Percentiles rank a stretch among this genome's conserved stretches.
Evolutionary conservation across 1,140 invertebrate genomes (phyloP).

Genomic region (Parasteatoda tepidariorum): DNA sequence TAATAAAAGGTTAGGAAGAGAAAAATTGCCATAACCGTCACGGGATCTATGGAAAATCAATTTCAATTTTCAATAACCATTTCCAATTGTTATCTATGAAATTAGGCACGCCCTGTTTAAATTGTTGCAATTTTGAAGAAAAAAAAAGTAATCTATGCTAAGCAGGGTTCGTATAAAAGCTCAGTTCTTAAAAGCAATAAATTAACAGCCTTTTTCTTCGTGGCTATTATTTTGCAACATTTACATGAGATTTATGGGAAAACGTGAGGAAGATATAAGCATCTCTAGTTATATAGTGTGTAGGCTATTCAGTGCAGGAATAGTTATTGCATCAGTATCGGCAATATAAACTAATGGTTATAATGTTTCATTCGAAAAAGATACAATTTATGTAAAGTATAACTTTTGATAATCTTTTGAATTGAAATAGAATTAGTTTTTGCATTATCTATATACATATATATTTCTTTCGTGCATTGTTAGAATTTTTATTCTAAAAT

Average conservation of each 20-base stretch:
- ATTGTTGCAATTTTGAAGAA: neutral
- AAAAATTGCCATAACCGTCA: too few species aligned
- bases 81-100: neutral
- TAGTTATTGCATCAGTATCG: conserved; percentile 7
- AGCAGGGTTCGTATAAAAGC: conserved; percentile 31
- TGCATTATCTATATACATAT: too few species aligned
- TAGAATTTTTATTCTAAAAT: too few species aligned
- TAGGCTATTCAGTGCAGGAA: neutral
- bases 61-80: neutral
- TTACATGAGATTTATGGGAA: conserved; percentile 34
- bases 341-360: conserved; percentile 34
- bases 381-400: neutral
- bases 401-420: too few species aligned
- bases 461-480: too few species aligned
- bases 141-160: conserved; percentile 5
- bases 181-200: conserved; percentile 8
- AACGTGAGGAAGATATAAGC: conserved; percentile 14
- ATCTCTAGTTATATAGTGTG: conserved; percentile 7
- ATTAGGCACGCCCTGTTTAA: neutral
- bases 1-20: too few species aligned
- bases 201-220: conserved; percentile 4
- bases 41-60: neutral
- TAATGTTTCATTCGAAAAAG: conserved; percentile 23
- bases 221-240: neutral
- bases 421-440: too few species aligned